These are phyloP conservation scores for Glossophaga mutica DNA, from an alignment of 2,797 vertebrate species.

Conservation along the genomic window DNA sequence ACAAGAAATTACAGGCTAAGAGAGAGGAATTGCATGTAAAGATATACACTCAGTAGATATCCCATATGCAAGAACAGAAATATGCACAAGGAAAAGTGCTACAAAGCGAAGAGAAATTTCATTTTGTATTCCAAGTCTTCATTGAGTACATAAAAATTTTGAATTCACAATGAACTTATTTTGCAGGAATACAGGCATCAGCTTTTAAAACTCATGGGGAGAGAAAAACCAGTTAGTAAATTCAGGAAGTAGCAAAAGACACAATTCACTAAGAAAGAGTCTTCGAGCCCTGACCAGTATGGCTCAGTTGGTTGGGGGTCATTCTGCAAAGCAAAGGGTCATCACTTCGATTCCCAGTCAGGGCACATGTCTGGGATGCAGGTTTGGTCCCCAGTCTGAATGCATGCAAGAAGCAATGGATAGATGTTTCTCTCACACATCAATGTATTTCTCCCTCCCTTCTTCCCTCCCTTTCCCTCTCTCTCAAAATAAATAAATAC, in stretches of 20 bases:
- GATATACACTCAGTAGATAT: neutral
- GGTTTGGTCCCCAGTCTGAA: neutral
- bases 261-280: constrained; percentile 15
- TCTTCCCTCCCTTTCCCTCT: neutral
- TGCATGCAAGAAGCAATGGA: neutral
- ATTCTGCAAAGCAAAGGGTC: too few relatives aligned
- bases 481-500: neutral
- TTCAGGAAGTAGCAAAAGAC: constrained; percentile 40
- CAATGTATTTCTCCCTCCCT: neutral
- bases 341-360: neutral
- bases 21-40: neutral
- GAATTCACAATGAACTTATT: constrained; percentile 43
- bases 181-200: neutral
- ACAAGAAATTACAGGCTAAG: neutral
- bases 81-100: neutral
- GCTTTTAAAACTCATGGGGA: constrained; percentile 42
- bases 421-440: neutral
- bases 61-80: constrained; percentile 21
- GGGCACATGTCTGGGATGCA: neutral
- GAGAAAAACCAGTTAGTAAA: constrained; percentile 21
- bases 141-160: constrained; percentile 27
- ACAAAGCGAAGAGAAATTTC: constrained; percentile 26
- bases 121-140: constrained; percentile 24
- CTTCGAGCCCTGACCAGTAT: neutral
- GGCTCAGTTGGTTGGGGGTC: neutral